phyloP scores from a whole-genome alignment of 2,113 vertebrate genomes.

The Cygnus buccinator region DNA sequence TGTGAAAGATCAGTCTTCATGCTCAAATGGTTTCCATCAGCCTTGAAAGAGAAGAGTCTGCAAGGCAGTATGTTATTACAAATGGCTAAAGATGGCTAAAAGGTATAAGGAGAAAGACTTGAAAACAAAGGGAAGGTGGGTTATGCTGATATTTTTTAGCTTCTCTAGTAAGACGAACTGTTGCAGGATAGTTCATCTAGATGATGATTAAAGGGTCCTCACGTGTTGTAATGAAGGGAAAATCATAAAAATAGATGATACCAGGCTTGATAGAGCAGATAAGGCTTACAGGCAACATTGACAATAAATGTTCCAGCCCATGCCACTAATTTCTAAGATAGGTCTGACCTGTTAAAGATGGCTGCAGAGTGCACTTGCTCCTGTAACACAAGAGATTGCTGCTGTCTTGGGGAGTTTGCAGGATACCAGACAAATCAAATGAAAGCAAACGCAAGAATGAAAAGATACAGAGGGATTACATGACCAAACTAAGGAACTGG shows the following conservation, averaged over 20 bases:
- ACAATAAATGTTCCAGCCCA: background rate
- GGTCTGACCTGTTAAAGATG: background rate
- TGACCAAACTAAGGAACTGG: background rate
- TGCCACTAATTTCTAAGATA: background rate
- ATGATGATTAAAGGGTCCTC: background rate
- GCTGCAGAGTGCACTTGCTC: background rate
- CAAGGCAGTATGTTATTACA: background rate
- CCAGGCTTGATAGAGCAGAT: background rate
- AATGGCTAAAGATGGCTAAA: background rate
- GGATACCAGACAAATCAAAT: background rate
- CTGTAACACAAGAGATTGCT: background rate
- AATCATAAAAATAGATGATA: background rate
- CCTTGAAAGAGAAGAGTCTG: background rate
- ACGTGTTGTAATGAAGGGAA: background rate
- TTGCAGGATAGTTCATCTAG: background rate
- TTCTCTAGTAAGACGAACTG: background rate
- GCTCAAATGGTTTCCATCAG: background rate
- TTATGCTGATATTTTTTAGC: background rate
- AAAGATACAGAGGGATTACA: rapidly evolving
- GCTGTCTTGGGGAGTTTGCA: background rate
- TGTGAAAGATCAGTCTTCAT: background rate
- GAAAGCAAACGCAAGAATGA: background rate
- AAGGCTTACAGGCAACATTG: background rate
- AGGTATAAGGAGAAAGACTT: rapidly evolving
- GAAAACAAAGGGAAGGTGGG: background rate